Base-by-base conservation (phyloP, 2,113 vertebrate species). In the Semicossyphus pulcher region DNA sequence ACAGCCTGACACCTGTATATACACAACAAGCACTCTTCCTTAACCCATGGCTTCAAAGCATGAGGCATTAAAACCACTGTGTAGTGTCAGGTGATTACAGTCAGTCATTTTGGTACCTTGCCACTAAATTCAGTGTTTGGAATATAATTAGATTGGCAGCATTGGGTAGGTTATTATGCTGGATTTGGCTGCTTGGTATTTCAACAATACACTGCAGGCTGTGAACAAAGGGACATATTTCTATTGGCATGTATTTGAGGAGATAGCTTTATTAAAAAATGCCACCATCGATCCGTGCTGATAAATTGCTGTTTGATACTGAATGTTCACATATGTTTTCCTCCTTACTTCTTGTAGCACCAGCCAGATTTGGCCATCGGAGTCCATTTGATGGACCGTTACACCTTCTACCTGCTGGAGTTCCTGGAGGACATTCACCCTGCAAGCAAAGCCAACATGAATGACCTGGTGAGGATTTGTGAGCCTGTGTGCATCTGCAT, bases 371-470 rank as follows among this genome's bases (percentile, higher is more conserved):
- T 97, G 81, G 97, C 92, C 23, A 97, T 99, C 42, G 98, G 98
- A 0, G 98, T 99, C 36, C 97, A 99, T 76, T 92, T 99, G 81
- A 99, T 99, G 97, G 98, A 99, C 84, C 95, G 97, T 76, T 99
- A 99, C 83, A 99, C 98, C 0, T 99, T 98, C 91, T 99, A 99
- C 74, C 94, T 99, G 54, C 93, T 99, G 52, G 97, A 99, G 83
- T 99, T 99, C 91, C 91, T 99, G 87, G 98, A 99, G 86, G 97
- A 99, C 92, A 96, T 99, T 87, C 96, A 97, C 86, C 98, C 98
- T 66, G 93, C 97, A 36, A 99, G 97, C 77, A 97, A 97, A 86
- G 91, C 95, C 72, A 99, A 95, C 90, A 99, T 99, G 97, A 96
- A 98, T 47, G 97, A 99, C 79, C 93, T 99, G 75, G 96, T 97